Conservation (phyloP, 1,140 invertebrate species). For the Galleria mellonella region DNA sequence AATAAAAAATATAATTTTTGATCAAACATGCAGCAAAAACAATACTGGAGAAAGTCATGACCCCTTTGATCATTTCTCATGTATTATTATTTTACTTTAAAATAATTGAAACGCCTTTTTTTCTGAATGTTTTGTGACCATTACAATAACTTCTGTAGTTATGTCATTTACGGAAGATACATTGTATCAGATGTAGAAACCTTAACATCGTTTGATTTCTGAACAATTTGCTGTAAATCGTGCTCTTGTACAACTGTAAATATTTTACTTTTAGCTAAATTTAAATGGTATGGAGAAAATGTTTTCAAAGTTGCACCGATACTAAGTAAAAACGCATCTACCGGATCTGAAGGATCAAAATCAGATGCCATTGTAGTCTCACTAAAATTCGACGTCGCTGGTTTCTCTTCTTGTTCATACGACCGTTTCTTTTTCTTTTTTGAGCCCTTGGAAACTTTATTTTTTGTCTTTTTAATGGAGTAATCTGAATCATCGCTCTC, state of each 20-base stretch:
- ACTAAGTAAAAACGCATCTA: slow-evolving; percentile 58
- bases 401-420: slow-evolving; percentile 28
- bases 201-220: slow-evolving; percentile 41
- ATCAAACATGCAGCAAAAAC: no score
- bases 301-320: slow-evolving; percentile 58
- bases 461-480: not conserved
- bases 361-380: slow-evolving; percentile 18
- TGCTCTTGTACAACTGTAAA: slow-evolving; percentile 62
- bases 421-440: slow-evolving; percentile 35
- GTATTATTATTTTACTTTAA: no score
- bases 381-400: slow-evolving; percentile 19
- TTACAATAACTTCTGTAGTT: no score
- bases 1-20: no score
- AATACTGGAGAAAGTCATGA: no score
- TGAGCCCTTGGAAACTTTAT: slow-evolving; percentile 16
- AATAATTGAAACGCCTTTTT: no score
- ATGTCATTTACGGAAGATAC: slow-evolving; percentile 10
- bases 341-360: slow-evolving; percentile 47
- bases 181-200: slow-evolving; percentile 27
- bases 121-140: no score
- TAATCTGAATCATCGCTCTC: not conserved
- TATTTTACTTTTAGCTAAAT: slow-evolving; percentile 62
- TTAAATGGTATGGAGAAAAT: slow-evolving; percentile 60
- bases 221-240: slow-evolving; percentile 60
- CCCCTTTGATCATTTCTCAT: no score